Base-by-base conservation (phyloP, 35 echinoderm and acorn worm species). In the Lytechinus variegatus region DNA sequence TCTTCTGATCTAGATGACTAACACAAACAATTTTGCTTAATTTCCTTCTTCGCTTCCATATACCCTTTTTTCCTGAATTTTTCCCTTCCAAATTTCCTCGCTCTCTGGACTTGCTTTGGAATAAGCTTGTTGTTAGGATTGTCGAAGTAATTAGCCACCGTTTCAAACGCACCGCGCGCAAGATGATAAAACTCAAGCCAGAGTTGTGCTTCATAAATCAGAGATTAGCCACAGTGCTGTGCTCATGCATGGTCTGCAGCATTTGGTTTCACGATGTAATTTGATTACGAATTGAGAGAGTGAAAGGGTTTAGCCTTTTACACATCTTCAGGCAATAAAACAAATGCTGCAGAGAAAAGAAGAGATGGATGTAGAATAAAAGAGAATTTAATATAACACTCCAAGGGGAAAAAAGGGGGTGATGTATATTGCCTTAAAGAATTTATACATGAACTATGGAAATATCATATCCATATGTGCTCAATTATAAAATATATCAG, bases 271-370 rank as follows among this genome's bases (percentile, higher is more conserved):
- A 79, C 66, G 21, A 24, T 24, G 66, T 24, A 79, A 79, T 79
- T 79, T 24, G 66, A 79, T 79, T 79, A 79, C 66, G 66, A 79
- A 79, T 79, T 79, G 16, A 79, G 21, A 79, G 21, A 24, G 66
- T 79, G 66, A 79, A 79, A 79, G 14, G 66, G 66, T 79, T 79
- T 79, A 79, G 66, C 66, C 66, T 79, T 79, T 19, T 79, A 79
- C 66, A 79, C 66, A 79, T 79, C 66, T 79, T 6, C n/a, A 79
- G 66, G 66, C 66, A 24, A 79, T 79, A 79, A 79, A 79, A 79
- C 66, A 79, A 79, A 79, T 79, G 66, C 66, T 79, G 66, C 66
- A 79, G 21, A 71, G 19, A 71, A 21, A 66, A 16, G 19, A 16
- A 79, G 66, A 79, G 19, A 79, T 10, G 16, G 16, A 60, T 79